Percentiles rank a stretch among this genome's conserved stretches.
phyloP scores from a whole-genome alignment of 2,888 invertebrate species.

The Rapana venosa region DNA sequence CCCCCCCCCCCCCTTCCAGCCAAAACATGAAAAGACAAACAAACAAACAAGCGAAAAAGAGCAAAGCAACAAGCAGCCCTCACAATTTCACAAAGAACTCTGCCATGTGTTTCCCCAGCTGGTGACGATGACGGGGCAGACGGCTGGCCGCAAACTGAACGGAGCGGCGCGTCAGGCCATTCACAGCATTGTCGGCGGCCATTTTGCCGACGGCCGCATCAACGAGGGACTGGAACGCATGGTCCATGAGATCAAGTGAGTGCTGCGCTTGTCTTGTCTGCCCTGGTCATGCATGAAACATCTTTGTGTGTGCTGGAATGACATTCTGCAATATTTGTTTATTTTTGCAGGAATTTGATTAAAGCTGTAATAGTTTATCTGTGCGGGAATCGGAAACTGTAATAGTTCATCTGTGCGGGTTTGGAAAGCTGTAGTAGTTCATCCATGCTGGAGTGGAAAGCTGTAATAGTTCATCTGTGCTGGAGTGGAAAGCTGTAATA shows the following conservation, averaged over 20 bases:
- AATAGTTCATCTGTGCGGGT: background rate
- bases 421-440: background rate
- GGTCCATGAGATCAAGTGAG: conserved; percentile 49
- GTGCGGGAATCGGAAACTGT: background rate
- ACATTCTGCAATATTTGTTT: background rate
- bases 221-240: conserved; percentile 47
- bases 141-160: conserved; percentile 43
- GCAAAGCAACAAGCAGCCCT: too few species aligned
- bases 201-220: conserved; percentile 47
- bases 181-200: conserved; percentile 40
- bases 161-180: conserved; percentile 40
- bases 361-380: background rate
- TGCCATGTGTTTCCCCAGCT: conserved; percentile 37
- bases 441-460: too few species aligned
- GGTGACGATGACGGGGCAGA: conserved; percentile 46
- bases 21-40: too few species aligned
- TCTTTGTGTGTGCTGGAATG: background rate
- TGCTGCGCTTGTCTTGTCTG: background rate
- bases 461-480: too few species aligned
- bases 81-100: too few species aligned
- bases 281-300: background rate
- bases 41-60: too few species aligned
- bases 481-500: too few species aligned
- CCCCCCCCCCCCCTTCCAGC: too few species aligned
- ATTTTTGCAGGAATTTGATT: background rate